A percentile compares a stretch with the other conserved stretches of the same genome.
phyloP scores from a whole-genome alignment of 2,888 invertebrate species.

The Graphium colonna region DNA sequence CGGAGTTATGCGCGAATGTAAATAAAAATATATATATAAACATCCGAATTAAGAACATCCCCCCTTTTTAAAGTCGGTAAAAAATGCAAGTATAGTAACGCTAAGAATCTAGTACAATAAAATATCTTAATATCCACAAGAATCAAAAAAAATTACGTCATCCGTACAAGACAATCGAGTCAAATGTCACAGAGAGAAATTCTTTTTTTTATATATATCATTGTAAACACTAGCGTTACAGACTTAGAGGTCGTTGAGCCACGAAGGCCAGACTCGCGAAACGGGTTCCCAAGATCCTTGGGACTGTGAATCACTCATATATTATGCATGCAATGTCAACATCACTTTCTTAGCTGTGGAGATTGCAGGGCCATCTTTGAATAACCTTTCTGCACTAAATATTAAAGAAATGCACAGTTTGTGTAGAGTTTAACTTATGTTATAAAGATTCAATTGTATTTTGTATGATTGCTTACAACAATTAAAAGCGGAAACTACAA shows the following conservation, averaged over 20 bases:
- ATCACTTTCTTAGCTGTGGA: slow-evolving; percentile 28
- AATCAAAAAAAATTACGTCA: slow-evolving; percentile 2
- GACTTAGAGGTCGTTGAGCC: slow-evolving; percentile 25
- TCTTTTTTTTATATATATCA: slow-evolving; percentile 17
- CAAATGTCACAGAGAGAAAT: background rate
- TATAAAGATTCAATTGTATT: no score
- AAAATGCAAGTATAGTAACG: no score
- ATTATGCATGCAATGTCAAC: slow-evolving; percentile 32
- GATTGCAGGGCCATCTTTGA: slow-evolving; percentile 18
- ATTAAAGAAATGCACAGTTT: no score
- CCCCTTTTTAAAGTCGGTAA: no score
- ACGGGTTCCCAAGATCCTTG: slow-evolving; percentile 23
- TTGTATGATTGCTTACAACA: no score
- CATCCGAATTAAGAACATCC: no score
- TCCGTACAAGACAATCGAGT: slow-evolving; percentile 1
- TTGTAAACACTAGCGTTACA: slow-evolving; percentile 19
- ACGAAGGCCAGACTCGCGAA: slow-evolving; percentile 22
- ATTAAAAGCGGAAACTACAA: no score
- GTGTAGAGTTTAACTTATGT: no score
- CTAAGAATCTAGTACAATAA: no score
- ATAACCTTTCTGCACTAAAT: slow-evolving; percentile 16
- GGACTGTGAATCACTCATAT: slow-evolving; percentile 27
- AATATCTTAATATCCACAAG: no score
- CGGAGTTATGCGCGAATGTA: no score
- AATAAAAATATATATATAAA: no score